phyloP scores from a whole-genome alignment of 2,888 invertebrate genomes.

The Cylloceria caligata region DNA sequence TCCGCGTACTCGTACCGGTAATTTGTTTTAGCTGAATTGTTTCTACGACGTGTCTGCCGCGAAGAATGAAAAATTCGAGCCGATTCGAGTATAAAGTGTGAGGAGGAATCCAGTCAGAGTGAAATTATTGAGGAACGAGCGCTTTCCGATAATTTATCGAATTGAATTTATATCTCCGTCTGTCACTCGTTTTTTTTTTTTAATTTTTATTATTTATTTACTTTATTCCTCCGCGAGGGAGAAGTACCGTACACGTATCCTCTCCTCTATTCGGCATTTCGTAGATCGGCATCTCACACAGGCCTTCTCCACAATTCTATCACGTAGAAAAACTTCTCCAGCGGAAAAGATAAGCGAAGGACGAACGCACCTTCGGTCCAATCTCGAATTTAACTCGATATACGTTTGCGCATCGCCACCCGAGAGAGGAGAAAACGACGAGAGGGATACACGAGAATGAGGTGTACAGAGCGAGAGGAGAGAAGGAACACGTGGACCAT shows the following conservation, averaged over 20 bases:
- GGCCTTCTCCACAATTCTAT: constrained; percentile 45
- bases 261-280: not conserved
- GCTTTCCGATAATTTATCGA: constrained; percentile 60
- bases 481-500: constrained; percentile 44
- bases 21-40: constrained; percentile 39
- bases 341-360: constrained; percentile 63
- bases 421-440: not conserved
- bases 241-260: constrained; percentile 3
- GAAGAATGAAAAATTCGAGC: constrained; percentile 13
- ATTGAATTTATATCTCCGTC: constrained; percentile 60
- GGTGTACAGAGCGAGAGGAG: not conserved
- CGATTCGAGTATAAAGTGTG: constrained; percentile 32
- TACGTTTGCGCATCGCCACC: constrained; percentile 26
- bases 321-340: constrained; percentile 60
- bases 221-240: not conserved
- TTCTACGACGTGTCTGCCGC: constrained; percentile 21
- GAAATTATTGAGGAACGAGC: constrained; percentile 53
- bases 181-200: constrained; percentile 10
- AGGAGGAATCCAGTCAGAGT: not conserved
- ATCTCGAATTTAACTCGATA: constrained; percentile 63
- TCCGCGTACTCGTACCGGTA: not conserved
- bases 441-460: not conserved
- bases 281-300: constrained; percentile 1
- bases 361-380: constrained; percentile 58
- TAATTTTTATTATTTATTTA: too few species aligned